phyloP scores from a whole-genome alignment of 2,888 invertebrate species.

The Kuschelorhynchus macadamiae region DNA sequence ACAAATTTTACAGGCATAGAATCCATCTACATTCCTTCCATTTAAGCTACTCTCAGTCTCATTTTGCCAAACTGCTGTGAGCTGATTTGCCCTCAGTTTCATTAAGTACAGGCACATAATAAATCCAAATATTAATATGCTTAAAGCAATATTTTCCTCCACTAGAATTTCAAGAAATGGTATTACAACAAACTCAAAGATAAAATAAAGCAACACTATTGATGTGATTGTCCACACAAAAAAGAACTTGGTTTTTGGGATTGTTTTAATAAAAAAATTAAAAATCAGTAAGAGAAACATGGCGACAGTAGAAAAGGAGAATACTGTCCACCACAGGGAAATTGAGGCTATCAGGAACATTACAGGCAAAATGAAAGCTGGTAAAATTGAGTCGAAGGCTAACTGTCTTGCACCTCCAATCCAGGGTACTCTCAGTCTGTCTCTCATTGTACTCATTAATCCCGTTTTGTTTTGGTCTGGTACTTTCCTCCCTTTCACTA shows the following conservation, averaged over 20 bases:
- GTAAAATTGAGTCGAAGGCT: slow-evolving; percentile 70
- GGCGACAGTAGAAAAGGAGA: slow-evolving; percentile 61
- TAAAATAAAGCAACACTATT: slow-evolving; percentile 74
- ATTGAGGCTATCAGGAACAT: slow-evolving; percentile 70
- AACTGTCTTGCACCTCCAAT: slow-evolving; percentile 73
- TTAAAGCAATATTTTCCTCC: slow-evolving; percentile 75
- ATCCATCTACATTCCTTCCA: slow-evolving; percentile 73
- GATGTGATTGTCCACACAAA: slow-evolving; percentile 82
- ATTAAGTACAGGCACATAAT: slow-evolving; percentile 68
- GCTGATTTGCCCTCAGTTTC: slow-evolving; percentile 57
- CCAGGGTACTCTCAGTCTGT: slow-evolving; percentile 74
- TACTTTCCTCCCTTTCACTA: slow-evolving; percentile 64
- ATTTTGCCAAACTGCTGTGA: slow-evolving; percentile 61
- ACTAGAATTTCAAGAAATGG: slow-evolving; percentile 79
- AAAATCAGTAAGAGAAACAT: slow-evolving; percentile 61
- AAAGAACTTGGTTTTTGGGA: slow-evolving; percentile 78
- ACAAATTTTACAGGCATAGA: slow-evolving; percentile 87
- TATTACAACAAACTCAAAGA: slow-evolving; percentile 81
- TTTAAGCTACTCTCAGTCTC: slow-evolving; percentile 69
- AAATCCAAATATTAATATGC: slow-evolving; percentile 70
- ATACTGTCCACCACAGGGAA: slow-evolving; percentile 67
- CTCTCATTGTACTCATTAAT: slow-evolving; percentile 67
- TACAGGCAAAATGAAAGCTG: slow-evolving; percentile 69
- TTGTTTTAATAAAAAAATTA: slow-evolving; percentile 59
- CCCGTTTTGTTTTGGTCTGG: slow-evolving; percentile 61